Percentiles rank a stretch among this genome's conserved stretches.
These are phyloP conservation scores for Pseudopleuronectes americanus DNA, from an alignment of 2,797 vertebrate species.

Conservation along the genomic window DNA sequence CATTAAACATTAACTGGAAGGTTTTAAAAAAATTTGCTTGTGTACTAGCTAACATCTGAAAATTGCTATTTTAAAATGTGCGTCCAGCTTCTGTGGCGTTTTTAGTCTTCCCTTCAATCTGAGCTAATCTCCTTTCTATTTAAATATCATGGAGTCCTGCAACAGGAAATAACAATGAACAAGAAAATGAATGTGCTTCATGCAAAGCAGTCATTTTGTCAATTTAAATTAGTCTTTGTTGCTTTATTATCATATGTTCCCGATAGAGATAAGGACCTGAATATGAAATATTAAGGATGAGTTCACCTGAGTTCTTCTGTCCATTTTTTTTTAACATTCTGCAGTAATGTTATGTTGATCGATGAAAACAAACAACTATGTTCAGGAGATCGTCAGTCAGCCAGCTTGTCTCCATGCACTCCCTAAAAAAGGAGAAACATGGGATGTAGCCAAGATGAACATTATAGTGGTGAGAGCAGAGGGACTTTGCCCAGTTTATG, in stretches of 20 bases:
- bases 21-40: too few relatives aligned
- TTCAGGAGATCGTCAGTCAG: conserved; percentile 11
- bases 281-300: neutral
- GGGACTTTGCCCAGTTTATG: conserved; percentile 62
- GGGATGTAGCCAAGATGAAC: conserved; percentile 53
- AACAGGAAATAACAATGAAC: neutral
- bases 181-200: neutral
- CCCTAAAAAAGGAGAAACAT: conserved; percentile 58
- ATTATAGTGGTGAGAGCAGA: conserved; percentile 37
- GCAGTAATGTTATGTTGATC: conserved; percentile 4
- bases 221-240: neutral
- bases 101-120: neutral
- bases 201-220: neutral
- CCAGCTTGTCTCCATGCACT: conserved; percentile 32
- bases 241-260: neutral
- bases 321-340: neutral
- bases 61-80: neutral
- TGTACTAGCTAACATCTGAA: neutral
- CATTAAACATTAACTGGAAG: neutral
- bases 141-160: neutral
- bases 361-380: conserved; percentile 5
- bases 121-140: conserved; percentile 9
- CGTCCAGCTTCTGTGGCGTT: conserved; percentile 3
- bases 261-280: neutral
- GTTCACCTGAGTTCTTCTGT: neutral